Conservation (phyloP, 1,140 invertebrate species). For the Cecropterus lyciades region DNA sequence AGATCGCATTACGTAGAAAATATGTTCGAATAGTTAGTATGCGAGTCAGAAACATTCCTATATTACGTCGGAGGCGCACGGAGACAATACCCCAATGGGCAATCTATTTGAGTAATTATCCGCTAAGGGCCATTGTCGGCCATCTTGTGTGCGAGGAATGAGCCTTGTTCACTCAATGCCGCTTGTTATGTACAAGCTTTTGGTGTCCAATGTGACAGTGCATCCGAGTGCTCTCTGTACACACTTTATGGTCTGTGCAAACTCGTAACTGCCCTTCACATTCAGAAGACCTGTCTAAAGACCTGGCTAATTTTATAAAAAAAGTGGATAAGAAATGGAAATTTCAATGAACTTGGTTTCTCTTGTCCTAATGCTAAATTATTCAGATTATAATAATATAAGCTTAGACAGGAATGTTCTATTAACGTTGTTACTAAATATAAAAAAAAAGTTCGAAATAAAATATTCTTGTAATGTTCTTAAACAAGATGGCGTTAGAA, state of each 20-base stretch:
- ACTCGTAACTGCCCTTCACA: slow-evolving; percentile 28
- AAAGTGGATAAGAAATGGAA: too few species aligned
- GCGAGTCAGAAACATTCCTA: slow-evolving; percentile 59
- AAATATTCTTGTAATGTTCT: too few species aligned
- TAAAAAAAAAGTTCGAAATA: too few species aligned
- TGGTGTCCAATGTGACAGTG: slow-evolving; percentile 58
- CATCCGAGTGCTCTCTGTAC: slow-evolving; percentile 57
- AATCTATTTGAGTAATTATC: slow-evolving; percentile 84
- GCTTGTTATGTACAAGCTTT: slow-evolving; percentile 70
- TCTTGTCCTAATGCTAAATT: too few species aligned
- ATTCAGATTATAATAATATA: too few species aligned
- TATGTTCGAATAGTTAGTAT: slow-evolving; percentile 43
- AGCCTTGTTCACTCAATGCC: slow-evolving; percentile 76
- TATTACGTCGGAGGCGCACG: slow-evolving; percentile 64
- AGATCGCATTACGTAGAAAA: slow-evolving; percentile 27
- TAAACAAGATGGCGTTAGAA: slow-evolving; percentile 26
- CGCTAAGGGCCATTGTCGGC: slow-evolving; percentile 81
- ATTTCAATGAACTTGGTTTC: too few species aligned
- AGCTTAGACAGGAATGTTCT: too few species aligned
- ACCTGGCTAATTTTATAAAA: slow-evolving; percentile 1
- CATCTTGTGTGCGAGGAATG: slow-evolving; percentile 78
- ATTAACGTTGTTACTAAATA: too few species aligned
- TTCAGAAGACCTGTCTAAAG: slow-evolving; percentile 8
- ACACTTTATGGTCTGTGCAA: slow-evolving; percentile 52
- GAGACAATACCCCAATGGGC: slow-evolving; percentile 81